Conservation (phyloP, 2,113 vertebrate species). For the Alectura lathami region DNA sequence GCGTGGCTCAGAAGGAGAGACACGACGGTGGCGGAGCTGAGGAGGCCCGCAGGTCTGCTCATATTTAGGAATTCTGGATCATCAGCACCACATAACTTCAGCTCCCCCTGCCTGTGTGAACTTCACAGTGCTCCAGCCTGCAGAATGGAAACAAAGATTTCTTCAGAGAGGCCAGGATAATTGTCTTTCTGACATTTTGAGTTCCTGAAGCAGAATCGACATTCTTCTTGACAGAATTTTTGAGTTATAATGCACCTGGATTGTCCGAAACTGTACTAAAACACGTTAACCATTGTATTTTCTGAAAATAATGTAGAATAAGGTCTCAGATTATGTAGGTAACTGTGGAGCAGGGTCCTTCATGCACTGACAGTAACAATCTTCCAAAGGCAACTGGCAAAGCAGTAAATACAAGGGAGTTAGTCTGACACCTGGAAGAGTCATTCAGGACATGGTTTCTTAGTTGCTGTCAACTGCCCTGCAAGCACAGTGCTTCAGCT, state of each 20-base stretch:
- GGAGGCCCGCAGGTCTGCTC: background rate
- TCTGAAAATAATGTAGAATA: background rate
- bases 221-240: background rate
- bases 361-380: fast-evolving
- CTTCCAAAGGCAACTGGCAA: background rate
- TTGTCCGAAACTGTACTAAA: background rate
- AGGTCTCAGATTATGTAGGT: background rate
- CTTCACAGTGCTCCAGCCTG: background rate
- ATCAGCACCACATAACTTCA: fast-evolving
- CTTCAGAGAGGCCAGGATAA: background rate
- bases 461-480: background rate
- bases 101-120: background rate
- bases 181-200: background rate
- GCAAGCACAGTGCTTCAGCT: background rate
- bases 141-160: background rate
- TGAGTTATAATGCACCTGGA: background rate
- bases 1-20: background rate
- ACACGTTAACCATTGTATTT: background rate
- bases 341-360: background rate
- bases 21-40: background rate
- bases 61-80: background rate
- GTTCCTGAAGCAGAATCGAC: background rate
- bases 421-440: background rate
- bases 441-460: background rate
- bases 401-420: background rate